Base-by-base conservation (phyloP, 2,888 invertebrate species). In the Paralinhomoeus sp. region DNA sequence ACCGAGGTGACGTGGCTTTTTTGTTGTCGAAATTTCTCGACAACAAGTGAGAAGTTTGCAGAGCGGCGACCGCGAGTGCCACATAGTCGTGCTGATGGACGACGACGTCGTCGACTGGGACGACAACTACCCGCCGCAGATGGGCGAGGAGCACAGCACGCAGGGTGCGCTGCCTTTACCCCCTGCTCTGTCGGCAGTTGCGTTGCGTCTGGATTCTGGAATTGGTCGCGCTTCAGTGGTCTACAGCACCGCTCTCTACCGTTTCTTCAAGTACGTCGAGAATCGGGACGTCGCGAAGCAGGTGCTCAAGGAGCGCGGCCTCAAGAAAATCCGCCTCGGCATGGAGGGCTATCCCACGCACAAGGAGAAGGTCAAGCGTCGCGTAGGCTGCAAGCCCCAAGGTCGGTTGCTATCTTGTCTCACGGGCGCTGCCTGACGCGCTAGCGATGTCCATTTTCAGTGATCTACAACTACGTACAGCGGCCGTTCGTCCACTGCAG, bases 221-320 rank as follows among this genome's bases (percentile, higher is more conserved):
- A 13, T 18, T 21, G 13, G 9, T 7, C 5, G 9, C 24, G 7
- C 31, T 31, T n/a, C 62, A 78, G 78, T 89, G 46, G 82, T 93
- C 40, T 77, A 83, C 60, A 85, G 83, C 58, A 91, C 89, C 3
- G 80, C 82, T 37, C 77, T 93, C 73, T 87, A 91, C 64, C 73
- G 91, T 52, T 97, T 93, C 71, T 97, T 97, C 71, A 93, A 93
- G 64, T 99, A 99, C 66, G 91, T 97, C 49, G 97, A 99, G 66
- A 99, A 99, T 63, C 72, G 97, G 42, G 97, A 99, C 63, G 93
- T 97, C 7, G 97, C 97, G 9, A 99, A 99, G 60, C 85, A 85
- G 50, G 93, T 99, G 24, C 76, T 99, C 73, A 93, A 93, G 61
- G 97, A 99, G 62, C 73, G 97, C 38, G 93, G 93, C 0, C 69